phyloP scores from a whole-genome alignment of 2,113 vertebrate species.

The Mirza zaza region DNA sequence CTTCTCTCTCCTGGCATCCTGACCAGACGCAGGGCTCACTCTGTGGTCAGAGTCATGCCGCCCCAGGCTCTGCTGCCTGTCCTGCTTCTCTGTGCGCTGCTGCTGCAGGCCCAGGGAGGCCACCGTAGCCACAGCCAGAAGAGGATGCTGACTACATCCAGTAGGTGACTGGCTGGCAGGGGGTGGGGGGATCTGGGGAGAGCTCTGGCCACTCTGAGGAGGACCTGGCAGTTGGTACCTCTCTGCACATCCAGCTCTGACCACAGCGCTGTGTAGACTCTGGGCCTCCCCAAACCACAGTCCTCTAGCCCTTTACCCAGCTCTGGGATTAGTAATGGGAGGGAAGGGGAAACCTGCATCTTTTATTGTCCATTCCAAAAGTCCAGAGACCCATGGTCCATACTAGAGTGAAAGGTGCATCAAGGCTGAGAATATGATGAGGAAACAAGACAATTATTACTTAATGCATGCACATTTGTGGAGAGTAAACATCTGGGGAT shows the following conservation, averaged over 20 bases:
- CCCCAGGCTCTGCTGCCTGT: background rate
- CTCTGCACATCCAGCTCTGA: background rate
- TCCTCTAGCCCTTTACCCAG: background rate
- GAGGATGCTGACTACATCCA: rapidly evolving
- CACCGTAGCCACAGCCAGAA: rapidly evolving
- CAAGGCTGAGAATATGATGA: background rate
- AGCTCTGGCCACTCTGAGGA: background rate
- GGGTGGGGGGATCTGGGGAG: rapidly evolving
- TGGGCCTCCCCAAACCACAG: background rate
- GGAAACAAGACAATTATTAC: background rate
- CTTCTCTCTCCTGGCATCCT: background rate
- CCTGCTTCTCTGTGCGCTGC: background rate
- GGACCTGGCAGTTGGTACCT: too few species aligned
- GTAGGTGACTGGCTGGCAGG: background rate
- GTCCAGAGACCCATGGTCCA: background rate
- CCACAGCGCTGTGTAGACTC: background rate
- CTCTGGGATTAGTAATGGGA: background rate
- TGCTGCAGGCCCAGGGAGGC: conserved; percentile 31
- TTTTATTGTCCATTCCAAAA: background rate
- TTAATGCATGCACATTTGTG: background rate
- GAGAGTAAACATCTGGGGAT: background rate
- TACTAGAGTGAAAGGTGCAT: background rate
- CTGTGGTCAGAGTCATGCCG: background rate
- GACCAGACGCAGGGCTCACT: background rate
- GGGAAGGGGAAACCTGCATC: background rate